Base-by-base conservation (phyloP, 2,888 invertebrate genomes). In the Allophyes oxyacanthae region DNA sequence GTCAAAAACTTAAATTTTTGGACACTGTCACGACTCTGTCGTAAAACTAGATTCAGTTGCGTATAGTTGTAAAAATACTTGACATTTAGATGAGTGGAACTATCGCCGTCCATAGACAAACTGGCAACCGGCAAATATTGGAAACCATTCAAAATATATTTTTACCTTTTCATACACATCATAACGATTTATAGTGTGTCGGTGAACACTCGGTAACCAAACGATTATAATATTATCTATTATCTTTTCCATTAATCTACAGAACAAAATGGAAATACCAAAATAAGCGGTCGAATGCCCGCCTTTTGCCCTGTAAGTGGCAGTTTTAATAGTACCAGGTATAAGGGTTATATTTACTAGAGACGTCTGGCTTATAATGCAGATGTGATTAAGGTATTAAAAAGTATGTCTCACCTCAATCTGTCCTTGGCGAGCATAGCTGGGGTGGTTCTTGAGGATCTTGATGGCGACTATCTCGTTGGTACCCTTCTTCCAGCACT, bases 401-500 rank as follows among this genome's bases (percentile, higher is more conserved):
- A 20, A 15, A 9, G 10, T 15, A n/a, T 20, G 10, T 14, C 28
- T 42, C 9, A 42, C 99, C 96, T 99, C 99, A 94, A 99, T 99
- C 95, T 99, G 99, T 79, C 99, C 99, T 95, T 99, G 99, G 84
- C 99, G 97, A 75, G 99, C 99, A 95, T 99, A 99, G 81, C 99
- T 99, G 75, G 99, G 99, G 95, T 99, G 99, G 95, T 99, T 99
- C 95, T 99, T 99, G 63, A 99, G 95, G 89, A 99, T 99, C 95
- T 99, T 99, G 91, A 99, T 99, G 88, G 99, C 99, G 84, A 99
- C 99, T 87, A 99, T 99, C 94, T 99, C 99, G 90, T 99, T 99
- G 82, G 99, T 99, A 90, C 99, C 99, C 90, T 99, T 99, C 94
- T 99, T 99, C 99, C 99, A 99, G 94, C 99, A 99, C 95, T 99